Base-by-base conservation (phyloP, 2,113 vertebrate genomes). In the Clarias magur region DNA sequence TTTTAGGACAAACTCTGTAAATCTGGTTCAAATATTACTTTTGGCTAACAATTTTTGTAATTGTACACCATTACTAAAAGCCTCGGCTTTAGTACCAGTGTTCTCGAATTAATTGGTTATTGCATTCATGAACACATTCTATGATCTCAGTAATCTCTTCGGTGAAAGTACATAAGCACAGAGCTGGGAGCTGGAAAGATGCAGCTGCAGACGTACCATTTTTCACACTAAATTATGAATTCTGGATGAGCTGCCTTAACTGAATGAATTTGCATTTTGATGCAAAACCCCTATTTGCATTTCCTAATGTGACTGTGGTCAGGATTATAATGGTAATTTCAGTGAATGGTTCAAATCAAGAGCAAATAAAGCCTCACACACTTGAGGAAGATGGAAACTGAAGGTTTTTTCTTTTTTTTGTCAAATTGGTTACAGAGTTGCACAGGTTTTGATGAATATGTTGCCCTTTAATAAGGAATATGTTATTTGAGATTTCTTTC, bases 241-340 rank as follows among this genome's bases (percentile, higher is more conserved):
- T 90, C 91, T 92, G 92, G 92, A 89, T 89, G 82, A n/a, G 67
- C 84, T 85, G 59, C 89, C 30, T 90, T 90, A 76, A 82, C 75
- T 1, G 30, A 38, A 86, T 82, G 25, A 57, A 93, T 94, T 92
- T 92, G 91, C 91, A 92, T 92, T 92, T 93, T 90, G 89, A 92
- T 91, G 88, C 90, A 88, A 91, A 84, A 75, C 75, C 78, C 84
- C 62, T 67, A 91, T 92, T 94, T 92, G 90, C 91, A 92, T 93
- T 90, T 90, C 86, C 89, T 91, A 91, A 93, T 91, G 91, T 89
- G 27, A 81, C 84, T 72, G 88, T 90, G 89, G 86, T 90, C 87
- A 89, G 89, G 90, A 90, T 90, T 80, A 87, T 79, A 88, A 89
- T 82, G 76, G 70, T 88, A 89, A 91, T 91, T 76, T 83, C 48